phyloP scores from a whole-genome alignment of 2,888 invertebrate genomes.

The Drosophila subquinaria region DNA sequence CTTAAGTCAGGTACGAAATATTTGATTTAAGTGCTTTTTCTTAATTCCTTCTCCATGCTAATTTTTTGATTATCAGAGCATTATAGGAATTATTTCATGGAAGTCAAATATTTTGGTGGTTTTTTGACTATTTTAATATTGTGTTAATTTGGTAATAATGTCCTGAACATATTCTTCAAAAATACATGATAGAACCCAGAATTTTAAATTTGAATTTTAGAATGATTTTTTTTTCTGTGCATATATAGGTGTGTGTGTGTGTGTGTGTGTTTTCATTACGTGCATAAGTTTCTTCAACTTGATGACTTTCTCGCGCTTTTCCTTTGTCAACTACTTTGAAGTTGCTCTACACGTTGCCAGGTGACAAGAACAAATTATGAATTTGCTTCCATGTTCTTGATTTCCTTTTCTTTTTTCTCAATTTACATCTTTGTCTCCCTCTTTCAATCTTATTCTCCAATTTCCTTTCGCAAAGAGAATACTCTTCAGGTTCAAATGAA shows the following conservation, averaged over 20 bases:
- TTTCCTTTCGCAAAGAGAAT: neutral
- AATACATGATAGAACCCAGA: no score
- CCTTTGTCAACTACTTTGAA: neutral
- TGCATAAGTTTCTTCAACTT: neutral
- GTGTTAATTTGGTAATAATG: no score
- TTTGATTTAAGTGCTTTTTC: no score
- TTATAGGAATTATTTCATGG: no score
- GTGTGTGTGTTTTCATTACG: neutral
- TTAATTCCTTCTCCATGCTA: no score
- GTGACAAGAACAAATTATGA: conserved; percentile 6
- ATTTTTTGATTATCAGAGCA: no score
- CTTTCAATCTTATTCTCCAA: neutral
- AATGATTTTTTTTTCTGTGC: no score
- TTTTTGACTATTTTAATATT: no score
- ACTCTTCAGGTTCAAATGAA: neutral
- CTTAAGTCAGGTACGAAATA: no score
- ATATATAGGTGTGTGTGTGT: neutral
- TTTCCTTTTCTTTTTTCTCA: neutral
- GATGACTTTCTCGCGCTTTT: neutral
- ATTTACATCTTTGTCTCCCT: neutral
- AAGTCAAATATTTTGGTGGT: no score
- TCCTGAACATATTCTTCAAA: no score
- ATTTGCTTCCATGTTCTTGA: neutral
- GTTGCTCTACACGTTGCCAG: conserved; percentile 3
- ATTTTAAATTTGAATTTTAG: no score